Evolutionary conservation across 2,797 vertebrate species (phyloP), one percentile per base, ranked within the genome.

Genomic region (Muscicapa comitata): DNA sequence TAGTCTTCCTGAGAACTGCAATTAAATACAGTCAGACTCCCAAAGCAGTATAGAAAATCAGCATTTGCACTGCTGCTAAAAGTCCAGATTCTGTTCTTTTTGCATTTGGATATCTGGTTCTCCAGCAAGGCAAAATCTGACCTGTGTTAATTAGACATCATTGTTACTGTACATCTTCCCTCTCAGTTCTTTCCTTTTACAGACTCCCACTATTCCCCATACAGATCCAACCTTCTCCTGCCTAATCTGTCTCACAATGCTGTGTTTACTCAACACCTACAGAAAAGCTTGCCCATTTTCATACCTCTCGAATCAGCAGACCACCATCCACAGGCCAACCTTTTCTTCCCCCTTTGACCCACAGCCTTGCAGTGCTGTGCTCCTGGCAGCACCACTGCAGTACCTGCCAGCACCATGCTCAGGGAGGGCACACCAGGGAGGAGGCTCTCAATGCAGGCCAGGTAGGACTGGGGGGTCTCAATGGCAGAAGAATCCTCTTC

Each of bases 281-380:
- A 81, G 33, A n/a, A 51, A 45, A 51, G 18, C 4, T 66, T 15
- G 43, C 17, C 35, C 45, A 38, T 59, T 58, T 54, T 33, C 6
- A 21, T n/a, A n/a, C 37, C 63, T 72, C 51, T 31, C n/a, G 5
- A 4, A 65, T 43, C 45, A 68, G 33, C 53, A 75, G 33, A 13
- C 2, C 25, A 43, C 29, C 25, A 43, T 71, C 50, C 37, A 40
- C 1, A 7, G 21, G 19, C 8, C 40, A 43, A 1, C 4, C 18
- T 23, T 31, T 17, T 28, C 3, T 1, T 7, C 2, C 38, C 31
- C 4, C 6, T 4, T 2, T 2, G 5, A 19, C 14, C 4, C 6
- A 0, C 21, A 59, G 84, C 57, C 58, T 24, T 21, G 48, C 66
- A 35, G 53, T 1, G 2, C 40, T 0, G 1, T 5, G 26, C 10